These are phyloP conservation scores for Gymnogyps californianus DNA, from an alignment of 2,113 vertebrate genomes.

Conservation along the genomic window DNA sequence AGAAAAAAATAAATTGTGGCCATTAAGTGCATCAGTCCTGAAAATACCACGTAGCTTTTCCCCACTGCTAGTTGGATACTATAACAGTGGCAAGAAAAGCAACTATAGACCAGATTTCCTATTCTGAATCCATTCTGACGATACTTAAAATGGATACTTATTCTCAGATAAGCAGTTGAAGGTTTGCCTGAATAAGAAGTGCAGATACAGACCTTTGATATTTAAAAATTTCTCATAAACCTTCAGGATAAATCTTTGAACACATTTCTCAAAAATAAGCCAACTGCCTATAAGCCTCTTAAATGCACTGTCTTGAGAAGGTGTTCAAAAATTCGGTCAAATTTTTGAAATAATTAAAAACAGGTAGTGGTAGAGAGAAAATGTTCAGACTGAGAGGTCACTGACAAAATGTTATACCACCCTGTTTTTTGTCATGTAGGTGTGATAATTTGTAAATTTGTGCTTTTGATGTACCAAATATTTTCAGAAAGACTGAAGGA, in stretches of 20 bases:
- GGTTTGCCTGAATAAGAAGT: neutral
- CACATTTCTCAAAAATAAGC: neutral
- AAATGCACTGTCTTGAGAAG: neutral
- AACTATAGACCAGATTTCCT: neutral
- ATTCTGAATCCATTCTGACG: neutral
- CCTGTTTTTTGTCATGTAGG: rapidly evolving
- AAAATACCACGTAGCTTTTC: neutral
- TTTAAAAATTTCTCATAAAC: neutral
- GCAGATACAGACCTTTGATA: neutral
- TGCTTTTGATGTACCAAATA: neutral
- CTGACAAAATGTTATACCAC: neutral
- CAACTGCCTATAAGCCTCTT: neutral
- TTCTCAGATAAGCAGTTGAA: neutral
- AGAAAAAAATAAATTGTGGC: neutral
- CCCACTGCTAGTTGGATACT: neutral
- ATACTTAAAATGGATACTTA: neutral
- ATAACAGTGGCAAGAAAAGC: neutral
- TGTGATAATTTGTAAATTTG: neutral
- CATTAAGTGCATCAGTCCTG: neutral
- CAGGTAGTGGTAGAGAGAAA: neutral
- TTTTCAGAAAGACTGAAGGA: neutral
- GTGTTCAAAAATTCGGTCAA: neutral
- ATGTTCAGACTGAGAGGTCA: neutral
- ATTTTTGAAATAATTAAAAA: neutral
- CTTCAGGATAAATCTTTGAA: neutral